Base-by-base conservation (phyloP, 2,797 vertebrate genomes). In the Hippopotamyrus pictus region DNA sequence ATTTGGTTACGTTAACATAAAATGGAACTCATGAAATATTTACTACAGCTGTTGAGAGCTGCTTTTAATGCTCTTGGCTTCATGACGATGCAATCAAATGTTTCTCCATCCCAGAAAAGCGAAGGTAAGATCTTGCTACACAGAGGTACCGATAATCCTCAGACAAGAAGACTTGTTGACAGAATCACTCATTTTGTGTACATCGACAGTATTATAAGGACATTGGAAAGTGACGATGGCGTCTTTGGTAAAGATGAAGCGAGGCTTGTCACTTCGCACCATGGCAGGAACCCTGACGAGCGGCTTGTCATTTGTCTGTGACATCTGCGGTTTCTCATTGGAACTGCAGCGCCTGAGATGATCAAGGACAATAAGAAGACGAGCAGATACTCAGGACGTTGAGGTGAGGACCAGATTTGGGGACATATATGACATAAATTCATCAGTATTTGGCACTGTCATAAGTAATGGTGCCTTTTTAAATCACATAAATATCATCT, bases 181-280 rank as follows among this genome's bases (percentile, higher is more conserved):
- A 37, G n/a, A 57, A 25, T 37, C 7, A 57, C 33, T 29, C 17
- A 54, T 12, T 41, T 59, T 4, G 53, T 85, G 94, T 92, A 95
- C 95, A 93, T 96, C 93, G 12, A 94, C 3, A 0, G 46, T 92
- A 90, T 95, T 92, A 59, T 92, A 89, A 0, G 95, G 93, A 7
- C 95, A 95, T n/a, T 90, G 54, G 0, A 95, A 95, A 3, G 50
- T 88, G 90, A 92, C 88, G 0, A 85, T 65, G 0, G 3, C 14
- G 19, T 93, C 92, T 25, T 94, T 92, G 2, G 92, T 91, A 19
- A 92, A 86, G 48, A 90, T 94, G 59, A 95, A 92, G 0, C 90
- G 22, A 0, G 89, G 92, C 1, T 91, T 93, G 73, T 90, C 54
- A 76, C 92, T 91, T 86, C 94, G 93, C 0, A 88, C 93, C 19